These are phyloP conservation scores for Eupeodes latifasciatus DNA, from an alignment of 2,888 invertebrate species.

Conservation along the genomic window DNA sequence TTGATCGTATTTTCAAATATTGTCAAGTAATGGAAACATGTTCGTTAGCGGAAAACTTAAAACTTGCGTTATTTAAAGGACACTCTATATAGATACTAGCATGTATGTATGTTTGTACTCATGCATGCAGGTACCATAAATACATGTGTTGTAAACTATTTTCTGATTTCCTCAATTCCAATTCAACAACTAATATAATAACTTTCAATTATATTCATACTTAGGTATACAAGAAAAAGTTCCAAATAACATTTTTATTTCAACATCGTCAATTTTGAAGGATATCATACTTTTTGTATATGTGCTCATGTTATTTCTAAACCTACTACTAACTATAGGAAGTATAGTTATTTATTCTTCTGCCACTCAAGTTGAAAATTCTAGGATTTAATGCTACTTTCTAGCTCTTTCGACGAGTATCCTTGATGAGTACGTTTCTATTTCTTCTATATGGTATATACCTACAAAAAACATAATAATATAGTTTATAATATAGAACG, in stretches of 20 bases:
- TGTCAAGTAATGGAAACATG: too few species aligned
- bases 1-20: too few species aligned
- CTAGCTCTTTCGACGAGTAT: conserved; percentile 2
- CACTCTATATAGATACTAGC: too few species aligned
- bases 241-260: neutral
- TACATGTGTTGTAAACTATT: too few species aligned
- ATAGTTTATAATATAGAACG: neutral
- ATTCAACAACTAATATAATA: too few species aligned
- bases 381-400: conserved; percentile 12
- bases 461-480: neutral
- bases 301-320: neutral
- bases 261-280: neutral
- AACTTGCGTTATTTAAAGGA: too few species aligned
- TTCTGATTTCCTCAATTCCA: too few species aligned
- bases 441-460: too few species aligned
- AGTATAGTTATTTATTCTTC: conserved; percentile 1
- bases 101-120: too few species aligned
- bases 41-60: too few species aligned
- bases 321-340: neutral
- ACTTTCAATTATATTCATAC: too few species aligned
- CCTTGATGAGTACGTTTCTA: neutral
- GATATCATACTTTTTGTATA: neutral
- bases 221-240: neutral
- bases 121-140: too few species aligned
- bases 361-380: conserved; percentile 12